Conservation (phyloP, 1,140 invertebrate species). For the Cherax quadricarinatus region DNA sequence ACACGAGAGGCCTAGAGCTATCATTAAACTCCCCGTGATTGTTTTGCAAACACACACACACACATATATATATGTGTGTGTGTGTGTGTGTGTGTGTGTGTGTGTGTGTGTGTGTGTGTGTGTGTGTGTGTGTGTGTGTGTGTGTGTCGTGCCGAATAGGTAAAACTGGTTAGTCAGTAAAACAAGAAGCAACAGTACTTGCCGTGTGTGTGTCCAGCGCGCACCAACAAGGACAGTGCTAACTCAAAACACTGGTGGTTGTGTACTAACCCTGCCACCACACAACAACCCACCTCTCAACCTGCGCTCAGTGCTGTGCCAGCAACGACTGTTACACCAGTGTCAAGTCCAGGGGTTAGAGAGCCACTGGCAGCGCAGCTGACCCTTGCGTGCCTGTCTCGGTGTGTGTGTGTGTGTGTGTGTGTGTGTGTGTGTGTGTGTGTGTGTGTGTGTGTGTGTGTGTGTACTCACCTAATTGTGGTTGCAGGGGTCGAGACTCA, state of each 20-base stretch:
- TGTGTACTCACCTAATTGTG: too few species aligned
- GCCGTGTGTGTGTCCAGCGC: background rate
- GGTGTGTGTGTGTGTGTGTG: slow-evolving; percentile 22
- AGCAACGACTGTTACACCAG: background rate
- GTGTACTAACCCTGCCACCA: background rate
- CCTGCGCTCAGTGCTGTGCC: background rate
- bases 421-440: background rate
- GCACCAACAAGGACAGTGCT: background rate
- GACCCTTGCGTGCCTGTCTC: background rate
- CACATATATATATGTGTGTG: too few species aligned
- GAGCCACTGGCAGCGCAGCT: background rate
- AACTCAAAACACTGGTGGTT: background rate
- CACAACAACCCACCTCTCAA: background rate
- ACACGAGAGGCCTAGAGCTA: too few species aligned
- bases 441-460: background rate
- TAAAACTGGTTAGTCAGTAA: too few species aligned
- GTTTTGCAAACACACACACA: too few species aligned
- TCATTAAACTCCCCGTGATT: too few species aligned
- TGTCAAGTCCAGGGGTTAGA: background rate
- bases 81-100: too few species aligned
- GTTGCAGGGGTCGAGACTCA: background rate
- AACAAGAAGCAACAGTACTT: background rate
- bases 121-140: too few species aligned
- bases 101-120: too few species aligned
- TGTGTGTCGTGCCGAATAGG: too few species aligned